Percentiles rank a stretch among this genome's conserved stretches.
Evolutionary conservation across 2,888 invertebrate genomes (phyloP).

Genomic region (Leptinotarsa juncta): DNA sequence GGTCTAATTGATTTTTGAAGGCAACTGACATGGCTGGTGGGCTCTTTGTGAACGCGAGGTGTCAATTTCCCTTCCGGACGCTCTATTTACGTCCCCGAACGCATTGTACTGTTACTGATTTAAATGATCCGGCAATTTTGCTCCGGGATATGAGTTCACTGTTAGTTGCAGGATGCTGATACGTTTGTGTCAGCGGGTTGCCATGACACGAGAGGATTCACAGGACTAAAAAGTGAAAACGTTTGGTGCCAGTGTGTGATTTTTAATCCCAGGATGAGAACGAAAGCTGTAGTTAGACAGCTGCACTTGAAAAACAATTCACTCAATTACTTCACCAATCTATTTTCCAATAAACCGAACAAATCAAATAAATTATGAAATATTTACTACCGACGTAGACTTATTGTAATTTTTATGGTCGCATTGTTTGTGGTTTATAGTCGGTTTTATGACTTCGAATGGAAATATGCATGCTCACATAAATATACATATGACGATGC

Average conservation of each 20-base stretch:
- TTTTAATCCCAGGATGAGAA: too few relatives aligned
- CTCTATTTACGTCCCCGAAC: constrained; percentile 3
- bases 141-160: constrained; percentile 16
- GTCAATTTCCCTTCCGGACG: constrained; percentile 40
- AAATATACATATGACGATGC: constrained; percentile 14
- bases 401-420: constrained; percentile 25
- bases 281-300: not conserved
- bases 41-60: constrained; percentile 44
- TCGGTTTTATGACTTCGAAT: constrained; percentile 22
- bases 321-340: not conserved
- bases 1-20: constrained; percentile 44
- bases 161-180: constrained; percentile 27
- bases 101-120: constrained; percentile 26
- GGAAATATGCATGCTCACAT: constrained; percentile 19
- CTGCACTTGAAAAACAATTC: not conserved
- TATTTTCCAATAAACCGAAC: constrained; percentile 2
- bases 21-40: constrained; percentile 42
- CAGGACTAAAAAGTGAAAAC: not conserved
- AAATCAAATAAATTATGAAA: constrained; percentile 20
- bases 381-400: constrained; percentile 20
- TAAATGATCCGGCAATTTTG: constrained; percentile 25
- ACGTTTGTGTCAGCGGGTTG: constrained; percentile 14
- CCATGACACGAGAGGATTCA: not conserved
- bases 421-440: constrained; percentile 23
- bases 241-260: too few relatives aligned